Conservation (phyloP, 2,797 vertebrate genomes). For the Semaprochilodus insignis region DNA sequence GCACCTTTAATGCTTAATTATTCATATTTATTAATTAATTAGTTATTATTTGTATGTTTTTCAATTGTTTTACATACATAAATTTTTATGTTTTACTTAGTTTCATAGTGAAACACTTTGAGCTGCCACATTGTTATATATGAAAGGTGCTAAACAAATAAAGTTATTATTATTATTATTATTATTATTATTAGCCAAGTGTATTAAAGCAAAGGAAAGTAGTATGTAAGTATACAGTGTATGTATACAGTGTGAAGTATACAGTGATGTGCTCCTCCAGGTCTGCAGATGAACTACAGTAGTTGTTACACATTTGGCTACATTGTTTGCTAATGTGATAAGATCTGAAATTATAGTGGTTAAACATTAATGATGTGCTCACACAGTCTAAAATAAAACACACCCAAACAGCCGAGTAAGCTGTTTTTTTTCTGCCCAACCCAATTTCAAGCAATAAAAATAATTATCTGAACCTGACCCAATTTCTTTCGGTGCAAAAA, state of each 20-base stretch:
- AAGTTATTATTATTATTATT: not conserved
- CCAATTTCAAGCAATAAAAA: conserved; percentile 13
- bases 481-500: not conserved
- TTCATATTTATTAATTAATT: too few relatives aligned
- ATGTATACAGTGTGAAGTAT: not conserved
- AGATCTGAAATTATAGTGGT: not conserved
- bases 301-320: not conserved
- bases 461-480: conserved; percentile 17
- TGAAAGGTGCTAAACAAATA: too few relatives aligned
- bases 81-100: too few relatives aligned
- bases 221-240: not conserved
- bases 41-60: too few relatives aligned
- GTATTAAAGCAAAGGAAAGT: not conserved
- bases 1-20: too few relatives aligned
- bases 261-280: not conserved
- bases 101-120: too few relatives aligned
- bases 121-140: too few relatives aligned
- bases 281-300: not conserved
- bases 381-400: not conserved
- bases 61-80: too few relatives aligned
- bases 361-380: conserved; percentile 18
- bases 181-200: not conserved
- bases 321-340: not conserved
- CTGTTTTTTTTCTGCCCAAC: not conserved
- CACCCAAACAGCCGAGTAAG: not conserved